These are phyloP conservation scores for Xanthia togata DNA, from an alignment of 2,888 invertebrate species.

Conservation along the genomic window DNA sequence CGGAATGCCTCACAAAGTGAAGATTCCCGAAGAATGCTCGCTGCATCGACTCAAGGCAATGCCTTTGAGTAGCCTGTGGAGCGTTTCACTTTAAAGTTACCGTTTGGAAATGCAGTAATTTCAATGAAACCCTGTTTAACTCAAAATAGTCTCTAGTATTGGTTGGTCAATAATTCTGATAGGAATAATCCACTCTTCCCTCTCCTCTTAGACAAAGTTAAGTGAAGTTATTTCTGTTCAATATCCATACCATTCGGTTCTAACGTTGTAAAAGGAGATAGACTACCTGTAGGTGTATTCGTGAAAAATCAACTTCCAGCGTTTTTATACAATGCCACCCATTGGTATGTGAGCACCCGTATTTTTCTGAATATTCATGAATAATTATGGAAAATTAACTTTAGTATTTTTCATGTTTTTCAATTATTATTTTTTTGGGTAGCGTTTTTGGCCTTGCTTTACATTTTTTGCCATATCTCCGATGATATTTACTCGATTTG, in stretches of 20 bases:
- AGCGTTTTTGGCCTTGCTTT: no score
- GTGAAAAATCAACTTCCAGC: no score
- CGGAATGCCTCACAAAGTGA: conserved; percentile 34
- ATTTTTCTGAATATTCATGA: no score
- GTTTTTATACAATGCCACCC: no score
- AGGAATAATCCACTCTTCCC: not conserved
- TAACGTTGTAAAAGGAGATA: no score
- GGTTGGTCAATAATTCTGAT: not conserved
- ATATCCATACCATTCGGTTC: not conserved
- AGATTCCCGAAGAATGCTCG: conserved; percentile 45
- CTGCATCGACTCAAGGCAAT: conserved; percentile 10
- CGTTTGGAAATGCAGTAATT: conserved; percentile 2
- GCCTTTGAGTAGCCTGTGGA: conserved; percentile 42
- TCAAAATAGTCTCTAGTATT: not conserved
- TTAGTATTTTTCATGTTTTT: no score
- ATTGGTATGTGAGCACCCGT: no score
- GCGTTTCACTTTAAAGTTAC: conserved; percentile 43
- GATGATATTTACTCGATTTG: no score
- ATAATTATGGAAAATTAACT: no score
- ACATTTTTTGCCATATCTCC: no score
- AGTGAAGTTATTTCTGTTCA: not conserved
- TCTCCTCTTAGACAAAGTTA: not conserved
- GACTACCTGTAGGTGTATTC: no score
- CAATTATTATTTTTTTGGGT: no score
- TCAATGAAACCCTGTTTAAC: not conserved